Evolutionary conservation across 2,113 vertebrate genomes (phyloP), one percentile per base, ranked within the genome.

Genomic region (Spea bombifrons): DNA sequence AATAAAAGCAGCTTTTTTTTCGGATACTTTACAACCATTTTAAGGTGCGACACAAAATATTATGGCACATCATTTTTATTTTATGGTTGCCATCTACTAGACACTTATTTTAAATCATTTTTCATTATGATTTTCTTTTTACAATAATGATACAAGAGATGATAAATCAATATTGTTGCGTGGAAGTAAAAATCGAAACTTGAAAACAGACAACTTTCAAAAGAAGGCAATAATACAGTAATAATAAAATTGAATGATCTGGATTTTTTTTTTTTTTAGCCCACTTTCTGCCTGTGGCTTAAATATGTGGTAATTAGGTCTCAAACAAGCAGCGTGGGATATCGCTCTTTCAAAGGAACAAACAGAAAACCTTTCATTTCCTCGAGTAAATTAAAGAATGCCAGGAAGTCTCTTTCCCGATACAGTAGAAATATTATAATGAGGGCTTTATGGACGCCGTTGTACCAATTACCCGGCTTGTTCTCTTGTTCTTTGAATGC

Each of bases 391-490:
- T 69, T 59, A 67, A 80, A 67, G 61, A 73, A 80, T 67, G 66
- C 71, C 52, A 15, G 78, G 78, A 80, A 80, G 71, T 74, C 78
- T 73, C 64, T 55, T 57, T 80, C 55, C 65, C 74, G 78, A 73
- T 73, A 80, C 64, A 80, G 71, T 73, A 73, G 66, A 73, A 80
- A 80, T 80, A 68, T 80, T 80, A 67, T 80, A 80, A 80, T 80
- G 78, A 80, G 71, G 67, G 64, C 78, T 74, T 80, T 74, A 68
- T 74, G 64, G 49, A 45, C 64, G 68, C 50, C 10, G 64, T 52
- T 73, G 61, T 73, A 61, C 78, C 78, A 80, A 80, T 80, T 80
- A 80, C 71, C 78, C 71, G 74, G 78, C 78, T 80, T 80, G 71
- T 74, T 74, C 16, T 55, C 66, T 49, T 68, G 69, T 80, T 73